A percentile compares a stretch with the other conserved stretches of the same genome.
Evolutionary conservation across 2,797 vertebrate genomes (phyloP).

Genomic region (Hydrocynus forskahlii): DNA sequence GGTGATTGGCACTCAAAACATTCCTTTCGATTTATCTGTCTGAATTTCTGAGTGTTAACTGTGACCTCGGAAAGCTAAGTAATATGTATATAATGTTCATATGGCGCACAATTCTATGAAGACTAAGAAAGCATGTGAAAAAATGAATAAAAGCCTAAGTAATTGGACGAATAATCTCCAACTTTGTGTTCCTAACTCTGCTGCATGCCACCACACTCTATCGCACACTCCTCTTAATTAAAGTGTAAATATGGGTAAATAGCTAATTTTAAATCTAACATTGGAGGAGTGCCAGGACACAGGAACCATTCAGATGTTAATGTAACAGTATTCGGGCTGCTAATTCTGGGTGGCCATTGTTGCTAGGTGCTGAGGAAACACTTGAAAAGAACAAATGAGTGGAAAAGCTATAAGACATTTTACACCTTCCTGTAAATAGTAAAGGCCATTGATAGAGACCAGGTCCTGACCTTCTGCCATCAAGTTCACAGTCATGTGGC

Average conservation of each 20-base stretch:
- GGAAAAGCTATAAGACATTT: conserved; percentile 72
- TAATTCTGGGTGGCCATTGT: conserved; percentile 68
- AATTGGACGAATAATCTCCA: conserved; percentile 63
- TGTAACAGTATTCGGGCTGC: conserved; percentile 63
- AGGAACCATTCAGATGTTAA: conserved; percentile 69
- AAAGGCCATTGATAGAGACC: conserved; percentile 65
- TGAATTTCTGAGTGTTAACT: conserved; percentile 25
- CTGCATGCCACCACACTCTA: neutral
- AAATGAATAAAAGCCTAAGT: conserved; percentile 75
- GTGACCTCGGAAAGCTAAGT: conserved; percentile 34
- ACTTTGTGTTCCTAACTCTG: conserved; percentile 49
- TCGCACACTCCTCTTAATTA: conserved; percentile 46
- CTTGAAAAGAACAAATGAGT: conserved; percentile 67
- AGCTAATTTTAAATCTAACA: conserved; percentile 61
- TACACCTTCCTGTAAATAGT: conserved; percentile 78
- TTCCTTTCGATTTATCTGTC: conserved; percentile 19
- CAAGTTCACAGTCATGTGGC: conserved; percentile 83
- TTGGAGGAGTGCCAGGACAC: conserved; percentile 45
- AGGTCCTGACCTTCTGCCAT: conserved; percentile 74
- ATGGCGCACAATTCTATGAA: conserved; percentile 71
- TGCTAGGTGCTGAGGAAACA: conserved; percentile 64
- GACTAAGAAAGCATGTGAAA: conserved; percentile 74
- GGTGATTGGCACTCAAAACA: conserved; percentile 42
- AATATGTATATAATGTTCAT: conserved; percentile 73
- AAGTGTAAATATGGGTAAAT: conserved; percentile 61